A percentile compares a stretch with the other conserved stretches of the same genome.
phyloP scores from a whole-genome alignment of 2,113 vertebrate species.

The Platysteira castanea region DNA sequence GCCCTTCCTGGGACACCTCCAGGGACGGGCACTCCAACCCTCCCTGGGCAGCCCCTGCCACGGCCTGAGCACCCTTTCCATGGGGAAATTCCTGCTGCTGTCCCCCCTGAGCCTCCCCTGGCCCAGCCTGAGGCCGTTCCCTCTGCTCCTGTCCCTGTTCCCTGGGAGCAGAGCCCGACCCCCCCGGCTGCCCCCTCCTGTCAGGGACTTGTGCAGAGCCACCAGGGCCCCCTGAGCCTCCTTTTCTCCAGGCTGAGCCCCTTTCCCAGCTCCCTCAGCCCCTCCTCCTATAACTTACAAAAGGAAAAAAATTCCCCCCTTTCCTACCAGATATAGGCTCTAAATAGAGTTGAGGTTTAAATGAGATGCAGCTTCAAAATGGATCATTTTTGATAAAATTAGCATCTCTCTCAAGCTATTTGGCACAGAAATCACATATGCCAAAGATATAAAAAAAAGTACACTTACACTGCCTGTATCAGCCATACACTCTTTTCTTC shows the following conservation, averaged over 20 bases:
- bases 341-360: neutral
- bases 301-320: neutral
- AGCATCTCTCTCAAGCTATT: neutral
- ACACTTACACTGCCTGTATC: neutral
- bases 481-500: neutral
- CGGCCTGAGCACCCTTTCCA: no score
- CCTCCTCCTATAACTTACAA: neutral
- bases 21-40: no score
- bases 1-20: no score
- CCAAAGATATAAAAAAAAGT: neutral
- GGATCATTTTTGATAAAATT: neutral
- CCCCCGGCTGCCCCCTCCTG: no score
- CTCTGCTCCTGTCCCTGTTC: no score
- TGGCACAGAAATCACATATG: neutral
- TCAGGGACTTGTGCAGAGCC: neutral
- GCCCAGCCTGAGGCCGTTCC: no score
- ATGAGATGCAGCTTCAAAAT: neutral
- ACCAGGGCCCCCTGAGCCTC: neutral
- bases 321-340: neutral
- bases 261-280: neutral
- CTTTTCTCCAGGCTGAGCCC: neutral
- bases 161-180: no score
- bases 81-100: no score
- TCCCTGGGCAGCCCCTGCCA: no score
- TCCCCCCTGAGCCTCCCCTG: no score